phyloP scores from a whole-genome alignment of 1,140 invertebrate genomes.

The Zophobas atratus region DNA sequence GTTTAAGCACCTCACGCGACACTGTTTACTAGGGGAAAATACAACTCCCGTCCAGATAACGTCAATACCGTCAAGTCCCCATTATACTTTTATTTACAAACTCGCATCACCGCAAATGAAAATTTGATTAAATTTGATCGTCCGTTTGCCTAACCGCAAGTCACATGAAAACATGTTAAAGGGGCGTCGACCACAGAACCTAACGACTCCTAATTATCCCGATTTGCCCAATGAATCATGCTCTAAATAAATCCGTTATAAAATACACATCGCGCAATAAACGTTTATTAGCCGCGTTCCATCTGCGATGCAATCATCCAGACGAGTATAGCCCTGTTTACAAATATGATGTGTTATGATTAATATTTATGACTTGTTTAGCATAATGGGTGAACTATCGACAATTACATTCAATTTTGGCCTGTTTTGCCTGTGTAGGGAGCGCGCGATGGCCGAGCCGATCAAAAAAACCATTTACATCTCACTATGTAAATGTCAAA shows the following conservation, averaged over 20 bases:
- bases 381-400: constrained; percentile 38
- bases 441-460: neutral
- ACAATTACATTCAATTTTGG: constrained; percentile 35
- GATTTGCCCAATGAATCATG: constrained; percentile 36
- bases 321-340: constrained; percentile 26
- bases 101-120: too few relatives aligned
- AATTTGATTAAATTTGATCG: too few relatives aligned
- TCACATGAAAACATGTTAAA: too few relatives aligned
- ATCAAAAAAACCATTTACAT: constrained; percentile 22
- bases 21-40: neutral
- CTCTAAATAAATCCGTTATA: constrained; percentile 31
- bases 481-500: constrained; percentile 5
- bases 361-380: constrained; percentile 43
- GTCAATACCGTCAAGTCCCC: too few relatives aligned
- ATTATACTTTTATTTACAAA: too few relatives aligned
- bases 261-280: constrained; percentile 35
- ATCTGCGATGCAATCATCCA: constrained; percentile 38
- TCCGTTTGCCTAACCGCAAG: too few relatives aligned
- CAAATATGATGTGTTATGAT: constrained; percentile 29
- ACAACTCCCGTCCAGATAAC: too few relatives aligned
- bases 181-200: neutral
- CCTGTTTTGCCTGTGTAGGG: neutral
- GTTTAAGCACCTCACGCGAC: neutral
- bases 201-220: constrained; percentile 16
- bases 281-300: constrained; percentile 36